A percentile compares a stretch with the other conserved stretches of the same genome.
Conservation (phyloP, 2,888 invertebrate genomes). For the Ochropleura plecta region DNA sequence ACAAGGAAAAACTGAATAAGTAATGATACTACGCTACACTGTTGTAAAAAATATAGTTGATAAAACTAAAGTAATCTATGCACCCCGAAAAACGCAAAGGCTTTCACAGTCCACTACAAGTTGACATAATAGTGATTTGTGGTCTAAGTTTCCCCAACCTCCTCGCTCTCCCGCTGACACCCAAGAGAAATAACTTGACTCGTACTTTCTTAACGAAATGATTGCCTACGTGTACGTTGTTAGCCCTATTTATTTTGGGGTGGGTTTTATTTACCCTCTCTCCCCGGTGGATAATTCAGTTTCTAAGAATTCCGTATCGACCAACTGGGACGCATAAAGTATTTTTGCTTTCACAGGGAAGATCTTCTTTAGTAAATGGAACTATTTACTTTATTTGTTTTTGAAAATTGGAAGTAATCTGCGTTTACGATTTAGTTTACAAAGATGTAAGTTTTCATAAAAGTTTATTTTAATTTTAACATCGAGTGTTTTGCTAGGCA, state of each 20-base stretch:
- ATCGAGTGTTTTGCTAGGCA: too few relatives aligned
- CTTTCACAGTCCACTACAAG: slow-evolving; percentile 76
- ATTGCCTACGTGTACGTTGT: slow-evolving; percentile 89
- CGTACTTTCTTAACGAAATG: slow-evolving; percentile 89
- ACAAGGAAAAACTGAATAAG: slow-evolving; percentile 48
- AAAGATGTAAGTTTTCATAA: neutral
- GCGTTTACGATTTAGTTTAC: neutral
- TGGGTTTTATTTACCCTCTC: slow-evolving; percentile 87
- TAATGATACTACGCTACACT: slow-evolving; percentile 33
- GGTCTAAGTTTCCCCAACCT: slow-evolving; percentile 75
- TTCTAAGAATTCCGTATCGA: slow-evolving; percentile 88
- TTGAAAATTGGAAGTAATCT: slow-evolving; percentile 13
- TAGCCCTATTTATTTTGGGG: slow-evolving; percentile 88
- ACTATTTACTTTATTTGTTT: slow-evolving; percentile 55
- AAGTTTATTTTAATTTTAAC: too few relatives aligned
- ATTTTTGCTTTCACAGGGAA: slow-evolving; percentile 78
- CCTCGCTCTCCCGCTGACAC: slow-evolving; percentile 74
- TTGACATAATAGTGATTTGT: slow-evolving; percentile 87
- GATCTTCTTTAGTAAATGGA: slow-evolving; percentile 63
- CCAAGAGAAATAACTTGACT: slow-evolving; percentile 87
- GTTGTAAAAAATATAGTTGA: slow-evolving; percentile 52
- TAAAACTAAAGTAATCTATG: slow-evolving; percentile 65
- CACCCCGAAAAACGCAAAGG: slow-evolving; percentile 67
- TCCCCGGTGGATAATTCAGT: slow-evolving; percentile 88
- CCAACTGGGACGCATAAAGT: slow-evolving; percentile 86